Conservation (phyloP, 2,888 invertebrate species). For the Scaptomyza caliginosa region DNA sequence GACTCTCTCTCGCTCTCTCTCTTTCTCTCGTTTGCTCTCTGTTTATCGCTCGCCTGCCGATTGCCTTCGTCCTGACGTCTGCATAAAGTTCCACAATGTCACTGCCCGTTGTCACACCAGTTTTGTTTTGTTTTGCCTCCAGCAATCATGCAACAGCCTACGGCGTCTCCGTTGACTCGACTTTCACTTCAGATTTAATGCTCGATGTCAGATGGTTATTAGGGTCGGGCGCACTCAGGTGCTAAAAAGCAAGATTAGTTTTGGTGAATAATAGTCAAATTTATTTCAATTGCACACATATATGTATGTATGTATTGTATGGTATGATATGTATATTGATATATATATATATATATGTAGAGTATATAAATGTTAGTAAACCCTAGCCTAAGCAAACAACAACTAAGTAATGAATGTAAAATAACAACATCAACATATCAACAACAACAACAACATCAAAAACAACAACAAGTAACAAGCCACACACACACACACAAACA, state of each 20-base stretch:
- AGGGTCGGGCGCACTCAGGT: slow-evolving; percentile 92
- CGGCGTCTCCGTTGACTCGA: slow-evolving; percentile 93
- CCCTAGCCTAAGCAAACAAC: slow-evolving; percentile 72
- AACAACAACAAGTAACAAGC: slow-evolving; percentile 36
- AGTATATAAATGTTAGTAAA: slow-evolving; percentile 51
- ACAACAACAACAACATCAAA: slow-evolving; percentile 8
- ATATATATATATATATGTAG: slow-evolving; percentile 14
- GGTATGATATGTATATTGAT: slow-evolving; percentile 30
- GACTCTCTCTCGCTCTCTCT: slow-evolving; percentile 16
- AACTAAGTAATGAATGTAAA: slow-evolving; percentile 47
- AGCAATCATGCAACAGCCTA: slow-evolving; percentile 82
- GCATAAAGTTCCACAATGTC: slow-evolving; percentile 48
- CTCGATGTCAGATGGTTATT: slow-evolving; percentile 90
- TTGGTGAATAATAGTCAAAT: slow-evolving; percentile 40
- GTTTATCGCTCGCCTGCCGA: neutral
- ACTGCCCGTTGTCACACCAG: slow-evolving; percentile 70
- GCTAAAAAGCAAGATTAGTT: slow-evolving; percentile 85
- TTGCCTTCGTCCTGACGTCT: slow-evolving; percentile 11
- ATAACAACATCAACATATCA: slow-evolving; percentile 43
- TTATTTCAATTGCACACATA: slow-evolving; percentile 3
- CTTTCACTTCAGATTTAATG: slow-evolving; percentile 88
- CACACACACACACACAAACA: slow-evolving; percentile 23
- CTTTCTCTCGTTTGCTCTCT: neutral
- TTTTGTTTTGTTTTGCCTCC: slow-evolving; percentile 30
- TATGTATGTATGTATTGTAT: slow-evolving; percentile 19